A percentile compares a stretch with the other conserved stretches of the same genome.
Evolutionary conservation across 2,113 vertebrate species (phyloP).

Genomic region (Trematocara stigmaticum): DNA sequence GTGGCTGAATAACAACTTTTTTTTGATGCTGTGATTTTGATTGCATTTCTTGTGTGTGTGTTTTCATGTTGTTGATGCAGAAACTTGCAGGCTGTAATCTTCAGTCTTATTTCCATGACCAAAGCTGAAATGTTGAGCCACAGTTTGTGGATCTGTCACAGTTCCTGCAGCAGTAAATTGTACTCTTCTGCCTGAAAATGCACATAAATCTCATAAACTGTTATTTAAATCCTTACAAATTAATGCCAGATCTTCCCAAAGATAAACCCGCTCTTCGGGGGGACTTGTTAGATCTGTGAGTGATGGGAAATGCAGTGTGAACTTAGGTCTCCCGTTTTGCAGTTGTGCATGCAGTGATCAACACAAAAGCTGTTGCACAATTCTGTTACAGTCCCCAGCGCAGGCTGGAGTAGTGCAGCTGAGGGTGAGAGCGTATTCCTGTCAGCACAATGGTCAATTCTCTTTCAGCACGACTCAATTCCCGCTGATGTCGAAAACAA

Average conservation of each 20-base stretch:
- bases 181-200: not conserved
- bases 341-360: not conserved
- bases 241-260: not conserved
- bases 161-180: not conserved
- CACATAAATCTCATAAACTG: not conserved
- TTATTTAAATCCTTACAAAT: not conserved
- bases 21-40: not conserved
- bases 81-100: not conserved
- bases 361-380: constrained; percentile 25
- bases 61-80: not conserved
- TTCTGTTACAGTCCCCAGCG: not conserved
- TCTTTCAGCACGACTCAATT: constrained; percentile 48
- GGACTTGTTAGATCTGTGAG: not conserved
- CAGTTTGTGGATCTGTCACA: not conserved
- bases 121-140: not conserved
- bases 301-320: not conserved
- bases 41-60: not conserved
- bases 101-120: not conserved
- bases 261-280: not conserved
- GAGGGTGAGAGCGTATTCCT: constrained; percentile 18
- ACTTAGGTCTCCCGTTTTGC: not conserved
- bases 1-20: constrained; percentile 28
- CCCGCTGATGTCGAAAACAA: constrained; percentile 56
- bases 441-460: constrained; percentile 58
- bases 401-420: constrained; percentile 23